Evolutionary conservation across 2,888 invertebrate species (phyloP).

Genomic region (Zaprionus bogoriensis): DNA sequence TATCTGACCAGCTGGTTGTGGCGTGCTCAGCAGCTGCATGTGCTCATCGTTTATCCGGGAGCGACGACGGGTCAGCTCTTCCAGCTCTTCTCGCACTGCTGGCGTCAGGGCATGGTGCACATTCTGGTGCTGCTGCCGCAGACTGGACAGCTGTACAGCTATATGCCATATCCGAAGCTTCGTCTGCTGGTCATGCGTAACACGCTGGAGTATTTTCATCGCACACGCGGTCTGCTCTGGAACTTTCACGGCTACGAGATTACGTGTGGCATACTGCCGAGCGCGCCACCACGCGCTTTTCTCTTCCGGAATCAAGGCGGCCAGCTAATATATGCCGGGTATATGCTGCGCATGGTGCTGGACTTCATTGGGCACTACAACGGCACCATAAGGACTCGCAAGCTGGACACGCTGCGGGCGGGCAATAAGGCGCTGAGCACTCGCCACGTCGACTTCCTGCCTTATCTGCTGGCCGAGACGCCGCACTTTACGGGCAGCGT

Average conservation of each 20-base stretch:
- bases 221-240: constrained; percentile 23
- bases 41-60: constrained; percentile 46
- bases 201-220: constrained; percentile 35
- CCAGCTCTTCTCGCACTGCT: constrained; percentile 52
- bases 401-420: constrained; percentile 13
- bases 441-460: constrained; percentile 51
- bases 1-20: constrained; percentile 58
- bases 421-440: constrained; percentile 31
- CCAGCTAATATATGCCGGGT: constrained; percentile 49
- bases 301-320: constrained; percentile 46
- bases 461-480: constrained; percentile 42
- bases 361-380: constrained; percentile 62
- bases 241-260: constrained; percentile 55
- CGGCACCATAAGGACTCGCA: constrained; percentile 39
- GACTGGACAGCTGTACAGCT: constrained; percentile 39
- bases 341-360: constrained; percentile 52
- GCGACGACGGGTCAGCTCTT: constrained; percentile 13
- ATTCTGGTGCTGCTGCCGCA: constrained; percentile 34
- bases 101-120: constrained; percentile 60
- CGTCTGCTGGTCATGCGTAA: constrained; percentile 23
- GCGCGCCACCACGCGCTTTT: constrained; percentile 55
- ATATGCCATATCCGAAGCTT: constrained; percentile 56
- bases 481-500: constrained; percentile 47
- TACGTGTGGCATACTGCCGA: constrained; percentile 38
- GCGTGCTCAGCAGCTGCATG: constrained; percentile 52